These are phyloP conservation scores for Eudasyphora cyanicolor DNA, from an alignment of 2,888 invertebrate species.

Conservation along the genomic window DNA sequence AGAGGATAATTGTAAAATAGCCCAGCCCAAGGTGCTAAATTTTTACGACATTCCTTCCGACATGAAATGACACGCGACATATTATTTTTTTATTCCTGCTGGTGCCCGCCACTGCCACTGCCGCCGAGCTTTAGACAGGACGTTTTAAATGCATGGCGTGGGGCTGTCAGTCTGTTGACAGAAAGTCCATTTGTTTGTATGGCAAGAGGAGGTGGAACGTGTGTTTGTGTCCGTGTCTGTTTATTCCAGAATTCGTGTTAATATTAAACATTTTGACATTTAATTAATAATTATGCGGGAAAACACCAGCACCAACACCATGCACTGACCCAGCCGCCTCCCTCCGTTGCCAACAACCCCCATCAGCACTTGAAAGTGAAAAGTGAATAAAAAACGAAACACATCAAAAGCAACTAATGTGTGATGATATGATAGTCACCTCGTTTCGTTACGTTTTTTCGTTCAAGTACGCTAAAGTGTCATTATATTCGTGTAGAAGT, in stretches of 20 bases:
- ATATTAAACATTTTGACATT: slow-evolving; percentile 48
- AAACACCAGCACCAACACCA: not conserved
- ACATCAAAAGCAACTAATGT: not conserved
- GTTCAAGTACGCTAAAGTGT: not conserved
- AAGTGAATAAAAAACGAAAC: not conserved
- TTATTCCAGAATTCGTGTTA: slow-evolving; percentile 23
- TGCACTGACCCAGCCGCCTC: not conserved
- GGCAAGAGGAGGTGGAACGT: not conserved
- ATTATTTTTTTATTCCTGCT: slow-evolving; percentile 14
- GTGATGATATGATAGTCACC: slow-evolving; percentile 41
- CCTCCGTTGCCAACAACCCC: no score
- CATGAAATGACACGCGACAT: slow-evolving; percentile 47
- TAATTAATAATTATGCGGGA: slow-evolving; percentile 50
- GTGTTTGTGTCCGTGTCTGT: slow-evolving; percentile 7
- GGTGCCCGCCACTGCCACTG: not conserved
- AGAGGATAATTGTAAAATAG: slow-evolving; percentile 12
- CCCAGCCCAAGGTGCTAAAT: slow-evolving; percentile 35
- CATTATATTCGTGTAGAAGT: not conserved
- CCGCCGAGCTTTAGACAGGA: no score
- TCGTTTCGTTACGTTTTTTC: slow-evolving; percentile 10
- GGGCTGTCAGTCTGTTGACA: slow-evolving; percentile 20
- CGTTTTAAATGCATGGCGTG: not conserved
- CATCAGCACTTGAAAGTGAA: not conserved
- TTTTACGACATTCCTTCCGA: slow-evolving; percentile 29
- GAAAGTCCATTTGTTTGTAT: slow-evolving; percentile 10